Evolutionary conservation across 2,888 invertebrate species (phyloP).

Genomic region (Hipparchia semele): DNA sequence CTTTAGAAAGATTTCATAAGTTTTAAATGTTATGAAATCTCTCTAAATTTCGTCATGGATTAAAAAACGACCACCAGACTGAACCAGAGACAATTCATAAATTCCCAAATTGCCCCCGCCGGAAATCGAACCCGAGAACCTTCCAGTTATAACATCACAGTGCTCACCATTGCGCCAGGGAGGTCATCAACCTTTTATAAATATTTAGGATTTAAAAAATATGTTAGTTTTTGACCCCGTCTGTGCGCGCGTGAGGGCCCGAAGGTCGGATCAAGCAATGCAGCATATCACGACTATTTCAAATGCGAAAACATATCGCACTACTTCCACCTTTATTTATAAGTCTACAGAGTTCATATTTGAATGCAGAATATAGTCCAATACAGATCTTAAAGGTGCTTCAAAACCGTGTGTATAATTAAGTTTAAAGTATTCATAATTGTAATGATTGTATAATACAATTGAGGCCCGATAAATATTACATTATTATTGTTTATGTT

Average conservation of each 20-base stretch:
- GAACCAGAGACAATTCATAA: too few species aligned
- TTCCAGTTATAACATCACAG: too few species aligned
- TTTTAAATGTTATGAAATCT: too few species aligned
- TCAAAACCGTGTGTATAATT: constrained; percentile 36
- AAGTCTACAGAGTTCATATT: constrained; percentile 10
- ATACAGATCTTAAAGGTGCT: constrained; percentile 34
- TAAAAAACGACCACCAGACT: too few species aligned
- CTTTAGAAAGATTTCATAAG: too few species aligned
- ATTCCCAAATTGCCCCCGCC: too few species aligned
- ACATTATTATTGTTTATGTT: constrained; percentile 23
- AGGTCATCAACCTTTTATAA: too few species aligned
- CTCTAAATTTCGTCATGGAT: too few species aligned
- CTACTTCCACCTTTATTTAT: constrained; percentile 13
- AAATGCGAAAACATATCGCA: constrained; percentile 23
- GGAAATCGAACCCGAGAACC: too few species aligned
- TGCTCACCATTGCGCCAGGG: too few species aligned
- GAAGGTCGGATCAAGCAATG: constrained; percentile 73
- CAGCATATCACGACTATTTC: constrained; percentile 49
- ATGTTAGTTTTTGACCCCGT: constrained; percentile 43
- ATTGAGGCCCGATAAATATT: constrained; percentile 45
- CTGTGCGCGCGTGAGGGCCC: constrained; percentile 68
- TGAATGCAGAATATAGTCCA: neutral
- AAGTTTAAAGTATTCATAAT: constrained; percentile 39
- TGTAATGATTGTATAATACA: constrained; percentile 48
- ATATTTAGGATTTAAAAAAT: neutral